Conservation (phyloP, 2,888 invertebrate species). For the Drosophila quinaria region DNA sequence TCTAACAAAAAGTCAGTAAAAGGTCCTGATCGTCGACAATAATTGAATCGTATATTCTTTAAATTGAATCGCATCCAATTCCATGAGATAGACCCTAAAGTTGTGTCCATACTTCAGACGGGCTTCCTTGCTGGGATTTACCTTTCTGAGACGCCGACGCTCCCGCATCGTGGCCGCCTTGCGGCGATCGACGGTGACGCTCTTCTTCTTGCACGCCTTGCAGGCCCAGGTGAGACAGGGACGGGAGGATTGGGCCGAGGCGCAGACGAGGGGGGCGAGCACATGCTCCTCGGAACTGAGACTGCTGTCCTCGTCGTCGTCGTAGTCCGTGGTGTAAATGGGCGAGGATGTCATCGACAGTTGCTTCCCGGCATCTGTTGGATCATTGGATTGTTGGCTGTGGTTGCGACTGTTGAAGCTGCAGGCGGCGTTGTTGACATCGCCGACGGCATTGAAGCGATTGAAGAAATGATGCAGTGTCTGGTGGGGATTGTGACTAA, state of each 20-base stretch:
- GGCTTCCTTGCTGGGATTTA: constrained; percentile 81
- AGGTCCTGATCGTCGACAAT: no score
- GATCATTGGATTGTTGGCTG: constrained; percentile 32
- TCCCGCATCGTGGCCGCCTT: constrained; percentile 99
- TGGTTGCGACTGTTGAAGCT: constrained; percentile 52
- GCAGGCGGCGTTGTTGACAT: constrained; percentile 45
- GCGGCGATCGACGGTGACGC: constrained; percentile 96
- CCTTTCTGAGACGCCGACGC: constrained; percentile 96
- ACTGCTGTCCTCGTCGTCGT: constrained; percentile 85
- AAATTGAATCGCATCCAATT: neutral
- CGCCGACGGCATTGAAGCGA: constrained; percentile 80
- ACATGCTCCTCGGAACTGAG: constrained; percentile 86
- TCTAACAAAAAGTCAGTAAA: no score
- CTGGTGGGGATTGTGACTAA: constrained; percentile 70
- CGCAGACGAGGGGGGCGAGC: constrained; percentile 86
- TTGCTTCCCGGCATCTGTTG: constrained; percentile 57
- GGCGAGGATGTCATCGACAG: constrained; percentile 81
- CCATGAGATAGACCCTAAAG: neutral
- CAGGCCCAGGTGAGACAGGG: constrained; percentile 98
- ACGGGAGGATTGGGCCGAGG: constrained; percentile 86
- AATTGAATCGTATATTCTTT: no score
- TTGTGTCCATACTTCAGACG: neutral
- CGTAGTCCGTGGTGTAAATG: constrained; percentile 84
- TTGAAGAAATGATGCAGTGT: constrained; percentile 80
- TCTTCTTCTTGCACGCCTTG: constrained; percentile 98